Base-by-base conservation (phyloP, 2,113 vertebrate species). In the Himantopus leucocephalus region DNA sequence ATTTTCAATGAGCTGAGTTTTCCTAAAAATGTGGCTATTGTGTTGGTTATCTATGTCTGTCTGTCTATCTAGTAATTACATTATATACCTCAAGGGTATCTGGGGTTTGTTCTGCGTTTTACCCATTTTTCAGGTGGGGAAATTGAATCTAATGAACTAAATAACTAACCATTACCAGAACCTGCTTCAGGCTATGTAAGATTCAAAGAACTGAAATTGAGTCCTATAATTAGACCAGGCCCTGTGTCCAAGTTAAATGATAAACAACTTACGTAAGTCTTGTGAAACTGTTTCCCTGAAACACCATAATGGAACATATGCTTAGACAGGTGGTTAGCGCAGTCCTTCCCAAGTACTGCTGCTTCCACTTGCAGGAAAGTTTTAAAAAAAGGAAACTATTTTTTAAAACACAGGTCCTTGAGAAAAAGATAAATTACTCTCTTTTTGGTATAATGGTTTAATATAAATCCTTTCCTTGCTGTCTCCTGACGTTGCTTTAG, bases 11-110 rank as follows among this genome's bases (percentile, higher is more conserved):
- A 50, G 17, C n/a, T 34, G n/a, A 50, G 9, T 64, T 68, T 48
- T 52, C 47, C 30, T 53, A 15, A 59, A 68, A 60, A 19, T 0
- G 2, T 48, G 21, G 1, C 23, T 70, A 4, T 62, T 64, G 23
- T 1, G 0, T 3, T 45, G 68, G 23, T 63, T 68, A 9, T 63
- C 41, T 20, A 0, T 75, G 30, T 34, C 37, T 48, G 32, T 41
- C 39, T 55, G 35, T 53, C 41, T 53, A 6, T 9, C 35, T 35
- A 34, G 16, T 53, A 53, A 53, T 10, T 62, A 55, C 37, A 16
- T 13, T 39, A 4, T 8, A 19, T 10, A 59, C 39, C 19, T 52
- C 68, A 53, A 45, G 53, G 16, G 5, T 60, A 53, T 27, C 2
- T 48, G 50, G 23, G 12, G 10, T 37, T 58, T 74, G 30, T 43